Percentiles rank a stretch among this genome's conserved stretches.
Conservation (phyloP, 2,888 invertebrate genomes). For the Neocrepidodera transversa region DNA sequence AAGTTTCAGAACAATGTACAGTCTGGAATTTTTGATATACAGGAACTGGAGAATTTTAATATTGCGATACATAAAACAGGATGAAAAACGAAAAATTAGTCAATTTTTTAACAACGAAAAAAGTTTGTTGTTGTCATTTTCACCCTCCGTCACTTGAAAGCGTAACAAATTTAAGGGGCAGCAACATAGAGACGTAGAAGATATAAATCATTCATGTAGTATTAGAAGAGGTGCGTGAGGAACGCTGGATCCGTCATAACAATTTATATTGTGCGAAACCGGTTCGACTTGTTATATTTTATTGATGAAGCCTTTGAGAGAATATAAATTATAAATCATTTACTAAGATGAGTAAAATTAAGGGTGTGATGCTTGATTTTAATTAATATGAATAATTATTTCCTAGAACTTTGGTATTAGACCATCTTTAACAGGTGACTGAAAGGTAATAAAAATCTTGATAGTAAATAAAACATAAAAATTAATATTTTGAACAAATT, state of each 20-base stretch:
- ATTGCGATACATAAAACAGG: too few species aligned
- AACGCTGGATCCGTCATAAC: constrained; percentile 37
- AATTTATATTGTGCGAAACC: constrained; percentile 37
- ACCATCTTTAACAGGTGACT: too few species aligned
- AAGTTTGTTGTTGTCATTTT: constrained; percentile 24
- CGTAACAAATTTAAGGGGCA: constrained; percentile 19
- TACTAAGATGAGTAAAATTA: too few species aligned
- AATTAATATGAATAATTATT: too few species aligned
- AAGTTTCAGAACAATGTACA: constrained; percentile 49
- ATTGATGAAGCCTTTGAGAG: constrained; percentile 27
- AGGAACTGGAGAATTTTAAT: too few species aligned
- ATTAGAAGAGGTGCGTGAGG: constrained; percentile 36
- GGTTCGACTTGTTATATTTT: constrained; percentile 27
- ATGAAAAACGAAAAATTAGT: too few species aligned
- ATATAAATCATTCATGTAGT: constrained; percentile 40
- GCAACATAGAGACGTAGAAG: constrained; percentile 14
- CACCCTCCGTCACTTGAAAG: constrained; percentile 15
- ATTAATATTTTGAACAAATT: too few species aligned
- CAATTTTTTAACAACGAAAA: too few species aligned
- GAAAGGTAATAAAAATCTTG: too few species aligned
- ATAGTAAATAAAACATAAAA: too few species aligned
- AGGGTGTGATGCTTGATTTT: too few species aligned
- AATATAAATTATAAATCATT: constrained; percentile 18
- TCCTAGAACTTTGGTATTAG: too few species aligned
- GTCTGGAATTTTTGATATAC: not conserved